Percentiles rank a stretch among this genome's conserved stretches.
phyloP scores from a whole-genome alignment of 2,797 vertebrate species.

The Phataginus tetradactyla region DNA sequence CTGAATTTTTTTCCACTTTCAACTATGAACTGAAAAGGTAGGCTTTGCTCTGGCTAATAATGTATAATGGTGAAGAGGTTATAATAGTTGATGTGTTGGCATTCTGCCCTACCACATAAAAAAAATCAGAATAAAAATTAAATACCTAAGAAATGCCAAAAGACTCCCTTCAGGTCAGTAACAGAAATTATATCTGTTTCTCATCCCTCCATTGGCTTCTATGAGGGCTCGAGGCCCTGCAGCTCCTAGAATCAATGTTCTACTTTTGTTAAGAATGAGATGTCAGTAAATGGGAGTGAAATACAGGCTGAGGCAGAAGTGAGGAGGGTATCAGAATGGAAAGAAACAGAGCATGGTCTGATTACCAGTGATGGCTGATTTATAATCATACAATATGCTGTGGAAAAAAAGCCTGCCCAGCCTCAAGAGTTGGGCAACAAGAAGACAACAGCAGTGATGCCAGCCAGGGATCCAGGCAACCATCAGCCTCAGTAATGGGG shows the following conservation, averaged over 20 bases:
- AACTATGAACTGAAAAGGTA: neutral
- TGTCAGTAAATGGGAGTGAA: constrained; percentile 77
- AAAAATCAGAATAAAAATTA: constrained; percentile 36
- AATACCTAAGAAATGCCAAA: constrained; percentile 21
- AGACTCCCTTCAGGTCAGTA: constrained; percentile 55
- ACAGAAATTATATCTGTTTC: constrained; percentile 3
- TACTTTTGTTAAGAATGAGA: constrained; percentile 78
- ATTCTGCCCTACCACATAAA: constrained; percentile 1
- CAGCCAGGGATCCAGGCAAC: neutral
- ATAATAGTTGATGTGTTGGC: neutral
- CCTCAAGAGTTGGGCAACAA: neutral
- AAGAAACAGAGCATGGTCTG: constrained; percentile 68
- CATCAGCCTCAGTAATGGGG: neutral
- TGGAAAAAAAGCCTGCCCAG: constrained; percentile 71
- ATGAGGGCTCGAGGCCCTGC: constrained; percentile 50
- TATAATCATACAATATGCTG: constrained; percentile 81
- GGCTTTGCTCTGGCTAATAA: neutral
- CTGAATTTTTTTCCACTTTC: neutral
- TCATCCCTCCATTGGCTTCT: constrained; percentile 46
- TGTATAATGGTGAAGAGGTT: neutral
- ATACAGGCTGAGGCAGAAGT: constrained; percentile 73
- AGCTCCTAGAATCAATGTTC: constrained; percentile 75
- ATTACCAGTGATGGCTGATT: constrained; percentile 78
- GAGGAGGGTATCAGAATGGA: constrained; percentile 77
- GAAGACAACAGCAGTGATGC: constrained; percentile 54